Conservation (phyloP, 2,113 vertebrate species). For the Noctilio leporinus region DNA sequence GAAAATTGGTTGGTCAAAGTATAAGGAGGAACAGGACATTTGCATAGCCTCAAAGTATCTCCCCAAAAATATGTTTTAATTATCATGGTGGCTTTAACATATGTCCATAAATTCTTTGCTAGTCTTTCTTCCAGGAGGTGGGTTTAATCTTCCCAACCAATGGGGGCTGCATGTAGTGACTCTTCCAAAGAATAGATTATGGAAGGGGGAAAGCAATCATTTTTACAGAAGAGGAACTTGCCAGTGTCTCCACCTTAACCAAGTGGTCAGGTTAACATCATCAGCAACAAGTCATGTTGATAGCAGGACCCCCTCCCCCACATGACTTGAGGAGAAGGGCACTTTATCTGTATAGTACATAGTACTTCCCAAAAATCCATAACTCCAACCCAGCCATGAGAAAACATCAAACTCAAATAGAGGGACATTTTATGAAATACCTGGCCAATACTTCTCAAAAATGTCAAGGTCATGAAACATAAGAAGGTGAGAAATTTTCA, state of each 20-base stretch:
- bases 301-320: neutral
- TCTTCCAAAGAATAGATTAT: neutral
- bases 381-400: neutral
- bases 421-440: neutral
- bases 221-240: neutral
- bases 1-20: neutral
- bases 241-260: neutral
- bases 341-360: neutral
- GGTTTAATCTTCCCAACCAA: neutral
- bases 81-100: neutral
- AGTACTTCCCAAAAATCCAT: neutral
- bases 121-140: neutral
- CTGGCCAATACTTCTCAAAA: neutral
- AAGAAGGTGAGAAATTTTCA: neutral
- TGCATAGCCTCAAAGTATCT: neutral
- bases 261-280: neutral
- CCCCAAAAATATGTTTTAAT: neutral
- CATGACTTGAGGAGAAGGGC: neutral
- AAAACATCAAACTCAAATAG: neutral
- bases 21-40: neutral
- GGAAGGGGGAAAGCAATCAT: neutral
- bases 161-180: neutral
- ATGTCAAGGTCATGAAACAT: neutral
- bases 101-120: neutral
- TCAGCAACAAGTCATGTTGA: neutral